Evolutionary conservation across 37 sponge, comb jelly and placozoan genomes (phyloP).

Genomic region (Geodia barretti): DNA sequence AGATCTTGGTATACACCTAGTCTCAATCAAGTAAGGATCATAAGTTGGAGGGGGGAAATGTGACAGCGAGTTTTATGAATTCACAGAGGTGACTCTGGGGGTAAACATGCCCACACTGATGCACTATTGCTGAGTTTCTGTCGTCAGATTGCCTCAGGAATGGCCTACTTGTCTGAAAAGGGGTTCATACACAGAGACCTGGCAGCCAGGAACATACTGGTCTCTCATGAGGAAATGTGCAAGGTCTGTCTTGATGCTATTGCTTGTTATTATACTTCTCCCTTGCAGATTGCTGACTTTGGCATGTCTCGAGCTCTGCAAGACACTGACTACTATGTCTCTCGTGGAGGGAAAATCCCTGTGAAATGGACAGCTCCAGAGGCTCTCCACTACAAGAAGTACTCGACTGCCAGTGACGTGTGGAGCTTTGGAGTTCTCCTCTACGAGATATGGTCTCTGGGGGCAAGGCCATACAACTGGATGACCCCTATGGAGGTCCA

Average conservation of each 20-base stretch:
- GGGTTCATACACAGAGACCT: slow-evolving; percentile 32
- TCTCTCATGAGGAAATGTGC: slow-evolving; percentile 13
- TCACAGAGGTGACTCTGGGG: too few relatives aligned
- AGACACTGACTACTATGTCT: not conserved
- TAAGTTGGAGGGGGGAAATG: too few relatives aligned
- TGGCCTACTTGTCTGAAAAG: too few relatives aligned
- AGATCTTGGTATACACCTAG: too few relatives aligned
- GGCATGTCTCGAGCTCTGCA: not conserved
- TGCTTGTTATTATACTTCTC: too few relatives aligned
- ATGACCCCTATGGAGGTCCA: not conserved
- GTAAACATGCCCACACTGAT: slow-evolving; percentile 10
- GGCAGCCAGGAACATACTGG: slow-evolving; percentile 36
- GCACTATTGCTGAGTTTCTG: slow-evolving; percentile 19
- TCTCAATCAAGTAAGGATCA: too few relatives aligned
- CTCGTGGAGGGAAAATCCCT: not conserved
- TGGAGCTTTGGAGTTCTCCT: not conserved
- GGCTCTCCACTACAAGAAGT: not conserved
- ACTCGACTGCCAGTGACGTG: not conserved
- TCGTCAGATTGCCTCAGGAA: slow-evolving; percentile 24
- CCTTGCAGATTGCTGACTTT: slow-evolving; percentile 3
- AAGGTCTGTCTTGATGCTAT: too few relatives aligned
- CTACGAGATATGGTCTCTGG: not conserved
- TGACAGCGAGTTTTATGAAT: too few relatives aligned
- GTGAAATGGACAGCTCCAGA: slow-evolving; percentile 8
- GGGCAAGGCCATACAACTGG: not conserved